Conservation (phyloP, 2,113 vertebrate genomes). For the Brienomyrus longianalis region DNA sequence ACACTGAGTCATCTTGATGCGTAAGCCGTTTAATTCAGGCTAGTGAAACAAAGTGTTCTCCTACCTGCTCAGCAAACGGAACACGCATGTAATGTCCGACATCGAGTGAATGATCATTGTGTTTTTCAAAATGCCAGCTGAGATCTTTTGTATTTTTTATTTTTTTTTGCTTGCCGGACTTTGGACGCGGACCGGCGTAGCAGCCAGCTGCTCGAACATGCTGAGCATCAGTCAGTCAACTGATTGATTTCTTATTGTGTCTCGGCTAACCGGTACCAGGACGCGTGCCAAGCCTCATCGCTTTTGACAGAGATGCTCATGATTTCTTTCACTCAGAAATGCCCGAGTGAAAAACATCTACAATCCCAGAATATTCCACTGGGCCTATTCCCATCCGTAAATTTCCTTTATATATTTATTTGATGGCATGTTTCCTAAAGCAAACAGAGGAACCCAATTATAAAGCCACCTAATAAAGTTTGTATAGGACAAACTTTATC, state of each 20-base stretch:
- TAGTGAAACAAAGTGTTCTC: background rate
- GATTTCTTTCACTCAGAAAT: background rate
- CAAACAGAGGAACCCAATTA: constrained; percentile 46
- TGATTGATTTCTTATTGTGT: background rate
- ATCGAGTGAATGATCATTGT: background rate
- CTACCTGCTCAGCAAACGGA: background rate
- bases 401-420: constrained; percentile 49
- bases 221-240: background rate
- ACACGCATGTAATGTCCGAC: background rate
- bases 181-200: background rate
- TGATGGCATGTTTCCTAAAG: constrained; percentile 44
- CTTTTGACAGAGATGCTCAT: background rate
- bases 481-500: constrained; percentile 35
- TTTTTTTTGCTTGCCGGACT: background rate
- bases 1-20: background rate
- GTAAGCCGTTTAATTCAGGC: background rate
- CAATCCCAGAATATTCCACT: background rate
- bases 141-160: background rate
- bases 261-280: background rate
- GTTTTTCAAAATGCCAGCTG: background rate
- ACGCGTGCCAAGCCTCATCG: background rate
- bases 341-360: background rate
- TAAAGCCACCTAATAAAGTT: constrained; percentile 39
- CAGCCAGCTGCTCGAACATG: background rate
- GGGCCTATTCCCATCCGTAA: background rate